Evolutionary conservation across 1,140 invertebrate species (phyloP), one percentile per base, ranked within the genome.

Genomic region (Halictus rubicundus): DNA sequence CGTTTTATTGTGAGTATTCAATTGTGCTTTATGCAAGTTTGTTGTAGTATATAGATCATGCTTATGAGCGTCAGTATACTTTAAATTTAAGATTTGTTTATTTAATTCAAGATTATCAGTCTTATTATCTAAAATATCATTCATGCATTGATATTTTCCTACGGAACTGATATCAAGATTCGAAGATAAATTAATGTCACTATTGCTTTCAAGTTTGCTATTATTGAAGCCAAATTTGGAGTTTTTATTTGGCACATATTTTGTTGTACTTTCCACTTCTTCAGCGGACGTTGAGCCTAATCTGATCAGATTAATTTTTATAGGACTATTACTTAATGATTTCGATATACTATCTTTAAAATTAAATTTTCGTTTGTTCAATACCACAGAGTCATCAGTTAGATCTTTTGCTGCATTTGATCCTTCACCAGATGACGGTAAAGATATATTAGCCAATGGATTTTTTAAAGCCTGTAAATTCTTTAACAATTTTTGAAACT

Each of bases 261-360:
- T 82, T 39, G 68, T 63, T 61, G 71, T 39, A 63, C 32, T 49
- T 60, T 42, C 46, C 0, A 49, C 54, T 32, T 52, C 72, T 32
- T 69, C 7, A 0, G 19, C 4, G 14, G 64, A 42, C 23, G 73
- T 82, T 59, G 60, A 54, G 63, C 79, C 23, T 72, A 89, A 90
- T 70, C 73, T 83, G 66, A 87, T 89, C 37, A 68, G 46, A 63
- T 76, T 83, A 63, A 81, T 89, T 73, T 89, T 91, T 12, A 88
- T 85, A 12, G 90, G 88, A 88, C 88, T 91, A 52, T 78, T 89
- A 5, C 68, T 90, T 27, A 91, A 57, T 0, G 90, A 92, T 57
- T 89, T 92, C 0, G 91, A 90, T 32, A 84, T 82, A 80, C 85
- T 89, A 71, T 88, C 90, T 68, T 84, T 88, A 23, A 89, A 78